Base-by-base conservation (phyloP, 1,140 invertebrate genomes). In the Protaetia brevitarsis region DNA sequence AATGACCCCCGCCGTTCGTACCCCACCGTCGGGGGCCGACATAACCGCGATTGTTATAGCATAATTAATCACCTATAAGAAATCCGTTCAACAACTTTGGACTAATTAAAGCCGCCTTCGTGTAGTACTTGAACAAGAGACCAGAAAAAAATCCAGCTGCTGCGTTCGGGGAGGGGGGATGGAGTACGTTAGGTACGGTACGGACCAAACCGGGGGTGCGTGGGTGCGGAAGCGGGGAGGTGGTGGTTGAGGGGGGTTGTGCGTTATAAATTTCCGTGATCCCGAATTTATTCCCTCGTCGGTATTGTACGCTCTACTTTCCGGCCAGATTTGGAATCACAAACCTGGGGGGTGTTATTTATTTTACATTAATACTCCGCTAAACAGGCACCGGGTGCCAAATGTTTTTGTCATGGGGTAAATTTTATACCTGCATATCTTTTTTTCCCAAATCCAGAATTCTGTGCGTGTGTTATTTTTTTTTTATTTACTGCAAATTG, bases 51-150 rank as follows among this genome's bases (percentile, higher is more conserved):
- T 45, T 45, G 41, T 45, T 45, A 45, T 13, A 13, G 13, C 41
- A 45, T 45, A 45, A 45, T 45, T 45, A 45, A 45, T 45, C 41
- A 45, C 13, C 41, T 45, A 45, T 45, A 45, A 45, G 41, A 19
- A 45, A 45, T 45, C n/a, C 41, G 41, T 45, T 45, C 16, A 45
- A 45, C 41, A 45, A 45, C 41, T 45, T 45, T 45, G 41, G 23
- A 45, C 41, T 45, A 45, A 45, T 45, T 45, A 45, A 45, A 45
- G 4, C 41, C n/a, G n/a, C 4, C 41, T 13, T 19, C 41, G 23
- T 45, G 41, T 45, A 45, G 41, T 45, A 19, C 41, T 45, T 19
- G 41, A 45, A 45, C n/a, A 19, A 13, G 41, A 13, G 13, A 19
- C n/a, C 7, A 19, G 16, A 45, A 31, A 31, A 45, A 45, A 45